phyloP scores from a whole-genome alignment of 2,888 invertebrate species.

The Dasysyrphus albostriatus region DNA sequence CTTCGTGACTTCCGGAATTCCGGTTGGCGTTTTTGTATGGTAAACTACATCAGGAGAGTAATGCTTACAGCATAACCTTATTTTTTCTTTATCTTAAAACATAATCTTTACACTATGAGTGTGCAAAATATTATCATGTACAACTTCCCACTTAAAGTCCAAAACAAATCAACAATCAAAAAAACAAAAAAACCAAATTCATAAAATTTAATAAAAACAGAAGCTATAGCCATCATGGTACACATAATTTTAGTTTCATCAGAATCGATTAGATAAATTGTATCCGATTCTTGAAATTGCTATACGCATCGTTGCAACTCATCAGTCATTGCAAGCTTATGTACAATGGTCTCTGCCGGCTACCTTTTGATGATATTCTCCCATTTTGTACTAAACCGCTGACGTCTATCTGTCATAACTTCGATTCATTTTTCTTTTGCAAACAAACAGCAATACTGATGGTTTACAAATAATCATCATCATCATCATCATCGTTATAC shows the following conservation, averaged over 20 bases:
- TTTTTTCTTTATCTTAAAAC: too few relatives aligned
- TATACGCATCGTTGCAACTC: slow-evolving; percentile 22
- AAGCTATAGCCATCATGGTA: background rate
- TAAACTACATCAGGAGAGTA: too few relatives aligned
- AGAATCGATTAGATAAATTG: slow-evolving; percentile 36
- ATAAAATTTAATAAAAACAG: background rate
- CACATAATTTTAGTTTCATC: slow-evolving; percentile 8
- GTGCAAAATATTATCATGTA: background rate
- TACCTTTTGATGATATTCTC: slow-evolving; percentile 17
- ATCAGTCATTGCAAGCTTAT: slow-evolving; percentile 24
- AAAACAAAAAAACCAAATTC: background rate
- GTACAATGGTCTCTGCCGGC: slow-evolving; percentile 19
- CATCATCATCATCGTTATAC: slow-evolving; percentile 40
- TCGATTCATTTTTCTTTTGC: slow-evolving; percentile 49
- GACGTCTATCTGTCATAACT: slow-evolving; percentile 53
- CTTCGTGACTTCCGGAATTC: too few relatives aligned
- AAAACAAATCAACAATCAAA: background rate
- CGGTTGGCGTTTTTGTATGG: too few relatives aligned
- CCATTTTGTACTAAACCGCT: slow-evolving; percentile 1
- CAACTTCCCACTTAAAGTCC: background rate
- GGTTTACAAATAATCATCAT: slow-evolving; percentile 59
- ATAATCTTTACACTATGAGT: too few relatives aligned
- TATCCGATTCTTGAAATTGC: slow-evolving; percentile 42
- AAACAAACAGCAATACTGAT: slow-evolving; percentile 56
- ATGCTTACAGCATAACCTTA: too few relatives aligned